Conservation (phyloP, 2,888 invertebrate genomes). For the Mesorhabditis spiculigera region DNA sequence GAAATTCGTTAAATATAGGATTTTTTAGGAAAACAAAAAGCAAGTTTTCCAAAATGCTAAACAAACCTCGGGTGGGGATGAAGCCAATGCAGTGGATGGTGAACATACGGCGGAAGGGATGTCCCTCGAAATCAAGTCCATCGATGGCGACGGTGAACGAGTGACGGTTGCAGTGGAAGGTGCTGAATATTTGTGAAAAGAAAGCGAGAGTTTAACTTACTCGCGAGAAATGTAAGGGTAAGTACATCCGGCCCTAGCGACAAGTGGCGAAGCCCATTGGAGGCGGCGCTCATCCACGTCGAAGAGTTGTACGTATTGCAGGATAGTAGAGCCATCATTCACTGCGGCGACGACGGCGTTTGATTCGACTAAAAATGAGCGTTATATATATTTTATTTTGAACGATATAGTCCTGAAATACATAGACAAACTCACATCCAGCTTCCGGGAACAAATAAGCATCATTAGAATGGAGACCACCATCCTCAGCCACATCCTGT, state of each 20-base stretch:
- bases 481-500: slow-evolving; percentile 27
- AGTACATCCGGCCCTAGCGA: slow-evolving; percentile 26
- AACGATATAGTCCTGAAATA: not conserved
- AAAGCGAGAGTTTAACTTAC: slow-evolving; percentile 12
- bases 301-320: slow-evolving; percentile 31
- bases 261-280: slow-evolving; percentile 37
- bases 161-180: slow-evolving; percentile 28
- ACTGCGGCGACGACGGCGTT: slow-evolving; percentile 31
- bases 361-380: slow-evolving; percentile 5
- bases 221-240: slow-evolving; percentile 28
- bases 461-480: slow-evolving; percentile 27
- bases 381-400: not conserved
- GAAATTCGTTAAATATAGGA: slow-evolving; percentile 11
- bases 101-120: slow-evolving; percentile 37
- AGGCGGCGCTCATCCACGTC: slow-evolving; percentile 32
- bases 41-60: not conserved
- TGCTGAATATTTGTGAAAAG: slow-evolving; percentile 15
- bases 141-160: slow-evolving; percentile 34
- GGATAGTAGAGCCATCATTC: slow-evolving; percentile 14
- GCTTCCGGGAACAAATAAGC: slow-evolving; percentile 27
- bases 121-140: slow-evolving; percentile 36
- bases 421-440: slow-evolving; percentile 8
- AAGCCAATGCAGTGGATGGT: slow-evolving; percentile 37
- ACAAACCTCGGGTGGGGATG: not conserved
- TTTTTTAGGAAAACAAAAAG: not conserved